These are phyloP conservation scores for Ochlodes sylvanus DNA, from an alignment of 2,888 invertebrate genomes.

Conservation along the genomic window DNA sequence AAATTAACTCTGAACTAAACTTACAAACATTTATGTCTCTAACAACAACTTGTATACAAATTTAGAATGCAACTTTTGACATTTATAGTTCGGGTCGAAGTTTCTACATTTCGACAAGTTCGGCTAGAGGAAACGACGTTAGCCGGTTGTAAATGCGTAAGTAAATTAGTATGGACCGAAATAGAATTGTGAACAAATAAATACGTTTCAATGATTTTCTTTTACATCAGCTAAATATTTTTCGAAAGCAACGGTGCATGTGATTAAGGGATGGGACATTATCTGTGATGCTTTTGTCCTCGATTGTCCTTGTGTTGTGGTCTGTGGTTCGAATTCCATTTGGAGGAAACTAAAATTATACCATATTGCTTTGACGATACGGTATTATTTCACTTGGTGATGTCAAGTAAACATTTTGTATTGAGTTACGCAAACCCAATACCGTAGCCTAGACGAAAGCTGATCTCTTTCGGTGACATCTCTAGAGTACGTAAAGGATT, in stretches of 20 bases:
- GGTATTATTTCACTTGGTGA: constrained; percentile 37
- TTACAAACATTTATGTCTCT: constrained; percentile 57
- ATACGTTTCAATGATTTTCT: constrained; percentile 63
- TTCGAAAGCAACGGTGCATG: constrained; percentile 81
- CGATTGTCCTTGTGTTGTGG: constrained; percentile 76
- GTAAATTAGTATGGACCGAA: constrained; percentile 51
- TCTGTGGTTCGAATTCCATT: constrained; percentile 66
- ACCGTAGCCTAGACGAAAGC: constrained; percentile 80
- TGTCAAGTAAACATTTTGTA: constrained; percentile 62
- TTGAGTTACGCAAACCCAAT: constrained; percentile 83
- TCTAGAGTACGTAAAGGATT: constrained; percentile 81
- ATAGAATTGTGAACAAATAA: constrained; percentile 71
- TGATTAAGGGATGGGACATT: constrained; percentile 84
- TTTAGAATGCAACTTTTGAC: constrained; percentile 67
- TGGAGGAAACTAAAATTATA: constrained; percentile 32
- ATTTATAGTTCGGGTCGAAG: constrained; percentile 38
- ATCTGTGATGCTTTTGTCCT: constrained; percentile 75
- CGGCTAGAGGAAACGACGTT: constrained; percentile 55
- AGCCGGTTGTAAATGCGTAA: constrained; percentile 46
- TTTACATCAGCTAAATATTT: constrained; percentile 75
- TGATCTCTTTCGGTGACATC: constrained; percentile 83
- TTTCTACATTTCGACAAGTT: constrained; percentile 28
- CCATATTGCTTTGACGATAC: constrained; percentile 58
- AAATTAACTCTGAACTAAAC: constrained; percentile 71
- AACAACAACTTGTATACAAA: constrained; percentile 66